phyloP scores from a whole-genome alignment of 2,797 vertebrate species.

The Notoglanidium macrostoma region DNA sequence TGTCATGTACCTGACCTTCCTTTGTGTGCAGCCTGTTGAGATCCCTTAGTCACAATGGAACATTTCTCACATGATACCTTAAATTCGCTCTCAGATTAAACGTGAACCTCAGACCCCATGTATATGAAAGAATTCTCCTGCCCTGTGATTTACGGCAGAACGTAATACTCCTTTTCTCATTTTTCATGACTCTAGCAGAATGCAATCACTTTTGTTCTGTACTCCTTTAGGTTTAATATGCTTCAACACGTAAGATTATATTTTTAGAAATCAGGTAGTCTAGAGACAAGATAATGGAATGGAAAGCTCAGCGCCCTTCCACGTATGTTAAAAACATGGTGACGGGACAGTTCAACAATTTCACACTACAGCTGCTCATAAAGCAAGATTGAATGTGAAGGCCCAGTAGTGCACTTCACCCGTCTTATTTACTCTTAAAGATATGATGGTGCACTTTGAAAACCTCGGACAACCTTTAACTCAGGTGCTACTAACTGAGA shows the following conservation, averaged over 20 bases:
- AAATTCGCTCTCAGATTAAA: constrained; percentile 2
- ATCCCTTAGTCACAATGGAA: not conserved
- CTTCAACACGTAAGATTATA: too few relatives aligned
- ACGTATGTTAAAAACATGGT: not conserved
- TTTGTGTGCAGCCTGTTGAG: not conserved
- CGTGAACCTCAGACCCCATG: not conserved
- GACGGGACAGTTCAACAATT: not conserved
- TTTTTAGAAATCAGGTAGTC: not conserved
- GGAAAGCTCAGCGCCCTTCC: not conserved
- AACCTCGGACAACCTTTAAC: not conserved
- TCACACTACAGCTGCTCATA: not conserved
- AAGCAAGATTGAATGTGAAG: not conserved
- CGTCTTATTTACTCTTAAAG: not conserved
- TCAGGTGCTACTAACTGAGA: not conserved
- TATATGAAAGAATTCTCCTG: not conserved
- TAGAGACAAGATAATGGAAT: not conserved
- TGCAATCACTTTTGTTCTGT: not conserved
- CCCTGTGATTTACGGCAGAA: not conserved
- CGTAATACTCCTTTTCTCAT: not conserved
- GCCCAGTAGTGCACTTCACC: not conserved
- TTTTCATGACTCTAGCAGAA: not conserved
- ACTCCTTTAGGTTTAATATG: not conserved
- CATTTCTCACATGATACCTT: not conserved
- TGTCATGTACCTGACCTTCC: constrained; percentile 16
- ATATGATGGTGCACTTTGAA: not conserved